Base-by-base conservation (phyloP, 2,888 invertebrate genomes). In the Galeruca laticollis region DNA sequence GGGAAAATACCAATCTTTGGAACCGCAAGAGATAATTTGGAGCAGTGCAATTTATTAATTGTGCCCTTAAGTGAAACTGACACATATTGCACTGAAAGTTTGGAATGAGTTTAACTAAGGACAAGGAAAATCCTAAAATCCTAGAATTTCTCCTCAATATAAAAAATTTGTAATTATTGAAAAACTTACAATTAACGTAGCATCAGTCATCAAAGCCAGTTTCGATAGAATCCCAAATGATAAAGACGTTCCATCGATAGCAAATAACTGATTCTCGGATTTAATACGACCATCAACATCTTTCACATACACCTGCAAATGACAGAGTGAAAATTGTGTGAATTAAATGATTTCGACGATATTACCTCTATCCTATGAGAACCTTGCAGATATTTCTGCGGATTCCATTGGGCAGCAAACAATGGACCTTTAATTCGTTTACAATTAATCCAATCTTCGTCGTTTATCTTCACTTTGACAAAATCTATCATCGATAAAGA, bases 181-280 rank as follows among this genome's bases (percentile, higher is more conserved):
- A 54, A 54, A 37, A 88, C 92, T 89, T 88, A 95, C 95, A 82
- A 94, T 87, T 77, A 86, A 86, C 75, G 90, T 91, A 60, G 93
- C 90, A 83, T 94, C 90, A 59, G 91, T 86, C 94, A 95, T 95
- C 1, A 97, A 88, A 57, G 93, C 87, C 71, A 95, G 86, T 82
- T 93, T 89, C 9, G 94, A 88, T 71, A 90, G 82, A 56, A 94
- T 78, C 73, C 89, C 88, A 85, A 94, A 94, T 60, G 88, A 87
- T 60, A 92, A 83, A 76, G 87, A 84, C 26, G 91, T 89, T 2
- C 92, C 92, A 85, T 96, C 95, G 69, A 96, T 83, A 13, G 94
- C 90, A 86, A 96, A 96, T 57, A 89, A 89, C 81, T 95, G 94
- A n/a, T 86, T 86, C 60, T 90, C 80, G 71, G 82, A 79, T 72